phyloP scores from a whole-genome alignment of 1,140 invertebrate genomes.

The Camponotus pennsylvanicus region DNA sequence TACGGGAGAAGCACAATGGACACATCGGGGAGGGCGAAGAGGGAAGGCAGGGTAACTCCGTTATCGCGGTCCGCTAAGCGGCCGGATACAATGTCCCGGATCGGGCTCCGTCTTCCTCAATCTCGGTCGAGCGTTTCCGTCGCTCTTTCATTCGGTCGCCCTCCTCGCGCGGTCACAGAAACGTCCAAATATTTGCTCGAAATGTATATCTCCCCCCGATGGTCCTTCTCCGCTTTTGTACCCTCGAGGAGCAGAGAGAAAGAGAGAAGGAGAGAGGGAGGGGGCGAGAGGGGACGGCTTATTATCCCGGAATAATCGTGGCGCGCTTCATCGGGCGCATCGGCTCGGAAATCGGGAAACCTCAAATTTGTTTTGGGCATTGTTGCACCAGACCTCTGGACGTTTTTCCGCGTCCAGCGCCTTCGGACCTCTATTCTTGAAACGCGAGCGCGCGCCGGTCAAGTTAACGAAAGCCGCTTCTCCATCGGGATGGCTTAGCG shows the following conservation, averaged over 20 bases:
- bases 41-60: constrained; percentile 74
- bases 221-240: constrained; percentile 21
- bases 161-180: constrained; percentile 64
- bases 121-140: constrained; percentile 20
- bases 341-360: constrained; percentile 47
- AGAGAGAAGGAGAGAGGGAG: constrained; percentile 16
- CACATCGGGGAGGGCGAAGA: background rate
- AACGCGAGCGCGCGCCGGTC: constrained; percentile 21
- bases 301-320: constrained; percentile 71
- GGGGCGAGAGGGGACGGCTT: constrained; percentile 30
- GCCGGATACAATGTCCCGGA: constrained; percentile 77
- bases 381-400: constrained; percentile 5
- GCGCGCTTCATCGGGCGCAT: constrained; percentile 65
- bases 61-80: constrained; percentile 80
- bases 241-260: background rate
- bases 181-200: constrained; percentile 83
- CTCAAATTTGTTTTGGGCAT: constrained; percentile 52
- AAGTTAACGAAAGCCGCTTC: constrained; percentile 23
- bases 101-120: constrained; percentile 35
- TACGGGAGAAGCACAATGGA: constrained; percentile 73
- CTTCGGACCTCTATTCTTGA: background rate
- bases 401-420: constrained; percentile 28
- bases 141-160: constrained; percentile 1
- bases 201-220: constrained; percentile 66
- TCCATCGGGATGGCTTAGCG: constrained; percentile 8